phyloP scores from a whole-genome alignment of 2,888 invertebrate genomes.

The Coenonympha glycerion region DNA sequence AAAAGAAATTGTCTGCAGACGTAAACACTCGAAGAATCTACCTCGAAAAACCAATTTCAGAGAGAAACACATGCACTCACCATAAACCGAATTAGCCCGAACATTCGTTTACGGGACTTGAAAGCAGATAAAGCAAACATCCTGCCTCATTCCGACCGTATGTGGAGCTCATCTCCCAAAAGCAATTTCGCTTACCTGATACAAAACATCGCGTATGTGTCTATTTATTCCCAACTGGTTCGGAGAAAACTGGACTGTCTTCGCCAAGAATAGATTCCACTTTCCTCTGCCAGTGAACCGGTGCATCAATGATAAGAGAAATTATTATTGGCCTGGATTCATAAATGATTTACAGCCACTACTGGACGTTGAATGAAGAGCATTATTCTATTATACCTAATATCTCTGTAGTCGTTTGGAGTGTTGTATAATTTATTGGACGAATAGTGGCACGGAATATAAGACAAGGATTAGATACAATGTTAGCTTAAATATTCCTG shows the following conservation, averaged over 20 bases:
- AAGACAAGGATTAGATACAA: constrained; percentile 7
- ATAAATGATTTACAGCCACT: constrained; percentile 32
- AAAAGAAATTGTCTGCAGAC: background rate
- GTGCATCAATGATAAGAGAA: constrained; percentile 32
- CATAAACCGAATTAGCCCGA: constrained; percentile 4
- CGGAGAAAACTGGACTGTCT: constrained; percentile 26
- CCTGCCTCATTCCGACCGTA: constrained; percentile 15
- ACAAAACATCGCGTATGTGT: constrained; percentile 31
- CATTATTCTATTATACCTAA: constrained; percentile 25
- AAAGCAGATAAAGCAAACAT: constrained; percentile 19
- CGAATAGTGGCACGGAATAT: constrained; percentile 1
- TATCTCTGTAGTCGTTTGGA: constrained; percentile 24
- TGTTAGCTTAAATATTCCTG: constrained; percentile 1
- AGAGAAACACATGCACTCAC: background rate
- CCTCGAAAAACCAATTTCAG: background rate
- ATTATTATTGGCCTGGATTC: constrained; percentile 34
- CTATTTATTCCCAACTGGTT: constrained; percentile 32
- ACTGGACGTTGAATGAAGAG: constrained; percentile 29
- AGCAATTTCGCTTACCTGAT: constrained; percentile 28
- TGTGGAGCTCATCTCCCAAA: constrained; percentile 26
- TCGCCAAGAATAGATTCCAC: constrained; percentile 35
- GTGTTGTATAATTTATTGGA: constrained; percentile 12
- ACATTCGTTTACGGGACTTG: constrained; percentile 6
- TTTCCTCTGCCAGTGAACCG: constrained; percentile 34
- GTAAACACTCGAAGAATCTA: background rate